Evolutionary conservation across 2,888 invertebrate genomes (phyloP).

Genomic region (Noctua fimbriata): DNA sequence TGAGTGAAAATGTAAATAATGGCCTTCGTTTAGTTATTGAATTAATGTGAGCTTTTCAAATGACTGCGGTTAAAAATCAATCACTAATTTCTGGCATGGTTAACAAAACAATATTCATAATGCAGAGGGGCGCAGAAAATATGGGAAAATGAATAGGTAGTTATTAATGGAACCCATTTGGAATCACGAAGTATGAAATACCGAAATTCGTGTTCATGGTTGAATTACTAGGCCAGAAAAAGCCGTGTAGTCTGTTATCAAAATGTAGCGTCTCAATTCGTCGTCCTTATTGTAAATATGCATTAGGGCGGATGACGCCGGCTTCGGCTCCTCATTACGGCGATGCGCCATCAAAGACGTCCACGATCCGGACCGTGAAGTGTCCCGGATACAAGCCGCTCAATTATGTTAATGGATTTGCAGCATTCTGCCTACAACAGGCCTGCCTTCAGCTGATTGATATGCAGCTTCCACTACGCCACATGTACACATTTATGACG

Average conservation of each 20-base stretch:
- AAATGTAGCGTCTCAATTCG: conserved; percentile 72
- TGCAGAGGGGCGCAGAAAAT: conserved; percentile 28
- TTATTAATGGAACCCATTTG: conserved; percentile 66
- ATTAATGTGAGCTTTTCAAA: conserved; percentile 67
- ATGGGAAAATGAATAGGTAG: conserved; percentile 45
- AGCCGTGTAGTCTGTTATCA: conserved; percentile 73
- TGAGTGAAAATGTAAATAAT: conserved; percentile 73
- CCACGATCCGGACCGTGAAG: conserved; percentile 82
- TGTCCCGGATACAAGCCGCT: conserved; percentile 86
- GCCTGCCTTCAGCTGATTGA: conserved; percentile 80
- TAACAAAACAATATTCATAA: conserved; percentile 27
- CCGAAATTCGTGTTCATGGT: conserved; percentile 70
- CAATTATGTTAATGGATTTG: conserved; percentile 88
- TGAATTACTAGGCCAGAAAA: conserved; percentile 77
- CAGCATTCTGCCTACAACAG: conserved; percentile 81
- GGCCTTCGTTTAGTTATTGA: conserved; percentile 73
- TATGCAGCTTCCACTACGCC: conserved; percentile 73
- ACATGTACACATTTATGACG: conserved; percentile 70
- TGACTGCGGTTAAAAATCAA: conserved; percentile 54
- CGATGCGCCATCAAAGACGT: conserved; percentile 86
- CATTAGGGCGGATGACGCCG: conserved; percentile 82
- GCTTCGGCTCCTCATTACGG: conserved; percentile 83
- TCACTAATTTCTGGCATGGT: conserved; percentile 28
- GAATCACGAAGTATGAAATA: conserved; percentile 74
- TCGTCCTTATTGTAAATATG: conserved; percentile 84